phyloP scores from a whole-genome alignment of 1,140 invertebrate genomes.

The Ridgeia piscesae region DNA sequence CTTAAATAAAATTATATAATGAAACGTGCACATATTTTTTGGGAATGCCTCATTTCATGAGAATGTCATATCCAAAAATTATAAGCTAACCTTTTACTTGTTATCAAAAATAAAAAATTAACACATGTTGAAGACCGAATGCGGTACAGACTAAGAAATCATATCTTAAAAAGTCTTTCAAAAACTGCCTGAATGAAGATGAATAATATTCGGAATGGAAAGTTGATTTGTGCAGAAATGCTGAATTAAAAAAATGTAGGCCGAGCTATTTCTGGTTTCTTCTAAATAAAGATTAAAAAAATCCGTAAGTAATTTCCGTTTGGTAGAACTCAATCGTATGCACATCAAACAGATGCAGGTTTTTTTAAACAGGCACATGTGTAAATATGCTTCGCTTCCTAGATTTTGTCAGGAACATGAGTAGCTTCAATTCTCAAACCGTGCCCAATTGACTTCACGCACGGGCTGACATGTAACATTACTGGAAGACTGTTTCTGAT shows the following conservation, averaged over 20 bases:
- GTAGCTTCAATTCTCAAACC: background rate
- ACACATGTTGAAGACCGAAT: background rate
- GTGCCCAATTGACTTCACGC: background rate
- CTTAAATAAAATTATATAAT: no score
- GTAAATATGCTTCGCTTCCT: background rate
- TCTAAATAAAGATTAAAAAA: background rate
- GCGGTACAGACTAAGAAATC: background rate
- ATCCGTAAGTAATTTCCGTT: background rate
- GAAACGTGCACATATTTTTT: no score
- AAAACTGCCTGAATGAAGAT: background rate
- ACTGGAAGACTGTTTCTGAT: background rate
- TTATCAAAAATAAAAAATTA: no score
- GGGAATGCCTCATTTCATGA: no score
- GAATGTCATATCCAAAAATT: no score
- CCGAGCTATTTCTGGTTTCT: background rate
- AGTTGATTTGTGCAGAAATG: background rate
- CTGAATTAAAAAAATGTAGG: background rate
- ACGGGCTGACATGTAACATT: background rate
- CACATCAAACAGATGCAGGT: background rate
- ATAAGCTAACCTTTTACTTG: no score
- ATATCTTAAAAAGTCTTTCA: background rate
- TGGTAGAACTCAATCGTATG: background rate
- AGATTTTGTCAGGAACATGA: background rate
- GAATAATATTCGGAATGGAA: background rate
- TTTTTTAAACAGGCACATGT: background rate